Evolutionary conservation across 2,797 vertebrate genomes (phyloP).

Genomic region (Lacerta bilineata): DNA sequence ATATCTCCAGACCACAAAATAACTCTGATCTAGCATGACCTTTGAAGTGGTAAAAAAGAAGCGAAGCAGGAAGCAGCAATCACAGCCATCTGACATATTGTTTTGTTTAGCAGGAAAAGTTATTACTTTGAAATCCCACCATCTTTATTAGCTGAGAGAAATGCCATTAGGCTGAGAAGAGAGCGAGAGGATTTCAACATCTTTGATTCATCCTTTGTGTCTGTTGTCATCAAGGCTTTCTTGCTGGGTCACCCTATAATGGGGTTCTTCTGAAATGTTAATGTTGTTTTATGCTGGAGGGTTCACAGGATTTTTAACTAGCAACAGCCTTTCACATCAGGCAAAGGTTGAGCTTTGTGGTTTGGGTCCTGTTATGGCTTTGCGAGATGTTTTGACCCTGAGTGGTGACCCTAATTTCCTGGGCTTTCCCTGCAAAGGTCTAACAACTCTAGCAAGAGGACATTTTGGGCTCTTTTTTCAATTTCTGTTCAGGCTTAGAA

Average conservation of each 20-base stretch:
- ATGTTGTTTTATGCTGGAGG: neutral
- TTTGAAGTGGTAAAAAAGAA: conserved; percentile 38
- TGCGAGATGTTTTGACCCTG: neutral
- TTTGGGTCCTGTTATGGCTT: conserved; percentile 5
- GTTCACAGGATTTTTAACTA: neutral
- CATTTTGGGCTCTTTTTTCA: neutral
- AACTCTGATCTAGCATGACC: neutral
- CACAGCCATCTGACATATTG: conserved; percentile 5
- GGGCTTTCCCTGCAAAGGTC: neutral
- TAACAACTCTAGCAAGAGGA: neutral
- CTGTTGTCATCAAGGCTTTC: neutral
- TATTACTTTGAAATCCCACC: neutral
- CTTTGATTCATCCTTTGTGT: neutral
- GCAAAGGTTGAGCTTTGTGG: conserved; percentile 17
- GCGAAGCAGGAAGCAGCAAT: conserved; percentile 7
- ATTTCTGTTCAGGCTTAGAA: neutral
- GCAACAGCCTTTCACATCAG: neutral
- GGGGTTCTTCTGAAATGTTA: conserved; percentile 26
- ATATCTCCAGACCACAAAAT: conserved; percentile 19
- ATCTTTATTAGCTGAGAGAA: neutral
- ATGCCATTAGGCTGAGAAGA: neutral
- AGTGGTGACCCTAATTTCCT: conserved; percentile 14
- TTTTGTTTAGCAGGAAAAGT: conserved; percentile 1
- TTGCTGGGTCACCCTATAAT: neutral
- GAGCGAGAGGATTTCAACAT: neutral